Base-by-base conservation (phyloP, 2,888 invertebrate genomes). In the Rosalia funebris region DNA sequence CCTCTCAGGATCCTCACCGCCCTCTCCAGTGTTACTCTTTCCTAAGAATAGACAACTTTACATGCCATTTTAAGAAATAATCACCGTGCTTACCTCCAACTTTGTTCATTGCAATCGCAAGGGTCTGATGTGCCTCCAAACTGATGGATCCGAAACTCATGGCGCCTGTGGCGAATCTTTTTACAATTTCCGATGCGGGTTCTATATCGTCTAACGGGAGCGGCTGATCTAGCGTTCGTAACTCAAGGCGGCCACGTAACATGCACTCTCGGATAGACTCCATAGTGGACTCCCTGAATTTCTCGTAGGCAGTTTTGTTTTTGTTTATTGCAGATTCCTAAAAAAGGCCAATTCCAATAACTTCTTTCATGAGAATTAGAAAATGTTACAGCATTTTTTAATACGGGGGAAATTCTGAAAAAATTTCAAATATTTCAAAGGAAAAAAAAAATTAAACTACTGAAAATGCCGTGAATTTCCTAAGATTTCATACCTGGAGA, bases 1-100 rank as follows among this genome's bases (percentile, higher is more conserved):
- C 56, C 92, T 84, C 73, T 92, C 91, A 0, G 91, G 88, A 75
- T 91, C 87, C 80, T 92, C 92, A 58, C 94, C 99, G 59, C 99
- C 99, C 83, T 99, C 99, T 16, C 99, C 99, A 0, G 99, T 99
- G 82, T 99, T 99, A 63, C 98, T 98, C 84, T 98, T 99, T 67
- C 94, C 98, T 1, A 96, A 95, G 71, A 98, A 16, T 9, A 34
- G 15, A 42, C 7, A 48, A 9, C 10, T 25, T 7, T 36, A 10
- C 1, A 34, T n/a, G 34, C 11, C 5, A 7, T 10, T 34, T 2
- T 7, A 34, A n/a, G n/a, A n/a, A n/a, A n/a, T n/a, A n/a, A n/a
- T 34, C 7, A 7, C 25, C 7, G 25, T 17, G 11, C 31, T 45
- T 34, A 60, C 67, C 66, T 54, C 70, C 65, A 1, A 73, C 77